phyloP scores from a whole-genome alignment of 2,113 vertebrate genomes.

The Talpa occidentalis region DNA sequence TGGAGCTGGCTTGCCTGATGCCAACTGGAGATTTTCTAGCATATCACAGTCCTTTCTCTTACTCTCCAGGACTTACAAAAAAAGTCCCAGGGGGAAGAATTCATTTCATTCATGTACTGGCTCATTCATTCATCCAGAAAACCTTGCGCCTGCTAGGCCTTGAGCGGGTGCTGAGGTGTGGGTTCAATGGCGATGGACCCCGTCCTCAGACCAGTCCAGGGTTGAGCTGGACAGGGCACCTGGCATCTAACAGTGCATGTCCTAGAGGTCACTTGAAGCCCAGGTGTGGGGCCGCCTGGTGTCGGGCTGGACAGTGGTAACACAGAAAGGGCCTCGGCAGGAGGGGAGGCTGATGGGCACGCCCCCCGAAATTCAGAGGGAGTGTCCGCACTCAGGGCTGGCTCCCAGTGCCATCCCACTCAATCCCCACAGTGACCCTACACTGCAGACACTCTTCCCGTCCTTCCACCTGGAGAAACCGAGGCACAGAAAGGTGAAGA shows the following conservation, averaged over 20 bases:
- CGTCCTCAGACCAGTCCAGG: not conserved
- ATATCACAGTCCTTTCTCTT: not conserved
- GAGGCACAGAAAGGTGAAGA: not conserved
- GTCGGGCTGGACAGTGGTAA: rapidly evolving
- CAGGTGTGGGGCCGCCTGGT: not conserved
- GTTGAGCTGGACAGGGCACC: not conserved
- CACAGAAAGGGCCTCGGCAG: too few relatives aligned
- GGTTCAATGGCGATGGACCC: too few relatives aligned
- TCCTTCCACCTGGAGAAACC: not conserved
- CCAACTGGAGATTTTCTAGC: not conserved
- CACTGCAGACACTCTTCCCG: not conserved
- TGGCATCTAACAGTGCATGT: too few relatives aligned
- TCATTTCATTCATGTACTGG: not conserved
- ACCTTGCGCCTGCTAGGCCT: not conserved
- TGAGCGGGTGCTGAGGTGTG: not conserved
- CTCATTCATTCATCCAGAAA: not conserved
- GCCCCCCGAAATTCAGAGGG: not conserved
- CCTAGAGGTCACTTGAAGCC: not conserved
- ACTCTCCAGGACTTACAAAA: not conserved
- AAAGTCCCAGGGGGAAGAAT: not conserved
- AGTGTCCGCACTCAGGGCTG: not conserved
- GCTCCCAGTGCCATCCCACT: not conserved
- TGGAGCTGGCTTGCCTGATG: too few relatives aligned
- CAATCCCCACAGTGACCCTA: too few relatives aligned
- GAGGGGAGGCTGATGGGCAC: not conserved